Conservation (phyloP, 2,888 invertebrate species). For the Spodoptera littoralis region DNA sequence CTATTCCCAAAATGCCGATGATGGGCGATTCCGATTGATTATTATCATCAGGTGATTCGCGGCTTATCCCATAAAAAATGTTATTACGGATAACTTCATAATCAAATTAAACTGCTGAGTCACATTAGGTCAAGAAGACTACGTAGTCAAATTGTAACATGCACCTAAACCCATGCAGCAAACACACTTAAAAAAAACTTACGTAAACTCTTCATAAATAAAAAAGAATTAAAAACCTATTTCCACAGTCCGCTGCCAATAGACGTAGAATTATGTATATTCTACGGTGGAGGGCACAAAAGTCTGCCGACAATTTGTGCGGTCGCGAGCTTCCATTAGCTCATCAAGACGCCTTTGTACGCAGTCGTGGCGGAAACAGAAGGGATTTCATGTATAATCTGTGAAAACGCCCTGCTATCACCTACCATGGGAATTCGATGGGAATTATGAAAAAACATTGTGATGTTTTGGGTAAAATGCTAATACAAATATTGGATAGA, state of each 20-base stretch:
- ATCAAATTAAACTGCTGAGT: no score
- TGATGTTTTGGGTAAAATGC: background rate
- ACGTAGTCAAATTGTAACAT: no score
- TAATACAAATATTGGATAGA: no score
- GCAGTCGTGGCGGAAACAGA: constrained; percentile 63
- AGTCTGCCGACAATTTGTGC: constrained; percentile 50
- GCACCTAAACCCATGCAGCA: no score
- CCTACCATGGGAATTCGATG: constrained; percentile 43
- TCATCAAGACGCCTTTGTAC: constrained; percentile 70
- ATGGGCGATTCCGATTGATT: no score
- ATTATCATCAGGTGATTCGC: no score
- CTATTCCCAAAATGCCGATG: no score
- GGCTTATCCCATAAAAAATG: no score
- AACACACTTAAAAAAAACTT: no score
- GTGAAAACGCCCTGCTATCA: constrained; percentile 49
- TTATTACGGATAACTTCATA: no score
- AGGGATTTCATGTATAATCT: constrained; percentile 69
- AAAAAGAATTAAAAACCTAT: background rate
- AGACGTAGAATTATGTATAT: constrained; percentile 4
- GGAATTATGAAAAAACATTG: background rate
- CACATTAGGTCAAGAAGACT: no score
- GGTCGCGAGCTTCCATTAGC: constrained; percentile 58
- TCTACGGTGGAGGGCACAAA: constrained; percentile 34
- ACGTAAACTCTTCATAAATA: no score
- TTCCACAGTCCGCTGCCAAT: background rate